Percentiles rank a stretch among this genome's conserved stretches.
Evolutionary conservation across 2,888 invertebrate species (phyloP).

Genomic region (Cataglyphis livida): DNA sequence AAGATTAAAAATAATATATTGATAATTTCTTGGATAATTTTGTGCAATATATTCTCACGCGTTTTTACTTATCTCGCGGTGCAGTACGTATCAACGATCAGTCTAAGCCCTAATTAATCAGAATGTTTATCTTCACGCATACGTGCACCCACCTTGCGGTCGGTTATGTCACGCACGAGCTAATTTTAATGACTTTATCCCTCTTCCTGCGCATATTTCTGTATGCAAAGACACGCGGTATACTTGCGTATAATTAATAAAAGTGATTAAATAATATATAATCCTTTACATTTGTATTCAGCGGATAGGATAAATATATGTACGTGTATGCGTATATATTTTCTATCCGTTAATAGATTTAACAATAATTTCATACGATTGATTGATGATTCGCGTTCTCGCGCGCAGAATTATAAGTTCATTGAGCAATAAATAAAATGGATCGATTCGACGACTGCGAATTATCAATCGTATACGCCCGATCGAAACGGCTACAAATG

Average conservation of each 20-base stretch:
- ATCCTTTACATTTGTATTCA: not conserved
- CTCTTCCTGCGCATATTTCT: constrained; percentile 57
- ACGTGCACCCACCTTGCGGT: constrained; percentile 80
- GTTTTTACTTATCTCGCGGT: not conserved
- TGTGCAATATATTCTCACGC: not conserved
- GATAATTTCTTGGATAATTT: not conserved
- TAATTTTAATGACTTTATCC: constrained; percentile 52
- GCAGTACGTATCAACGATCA: constrained; percentile 61
- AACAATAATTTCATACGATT: not conserved
- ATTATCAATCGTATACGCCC: not conserved
- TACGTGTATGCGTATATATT: no score
- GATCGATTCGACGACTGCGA: not conserved
- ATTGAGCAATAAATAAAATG: not conserved
- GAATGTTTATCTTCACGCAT: constrained; percentile 79
- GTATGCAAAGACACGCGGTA: not conserved
- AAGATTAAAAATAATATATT: not conserved
- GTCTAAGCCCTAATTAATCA: constrained; percentile 77
- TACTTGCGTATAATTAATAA: not conserved
- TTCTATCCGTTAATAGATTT: not conserved
- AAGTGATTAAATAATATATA: not conserved
- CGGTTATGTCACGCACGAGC: constrained; percentile 67
- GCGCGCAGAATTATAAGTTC: not conserved
- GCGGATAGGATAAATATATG: not conserved
- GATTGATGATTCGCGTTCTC: not conserved
- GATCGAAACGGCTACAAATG: constrained; percentile 25